A percentile compares a stretch with the other conserved stretches of the same genome.
Conservation (phyloP, 64 coral and sea anemone genomes). For the Stichodactyla mertensii region DNA sequence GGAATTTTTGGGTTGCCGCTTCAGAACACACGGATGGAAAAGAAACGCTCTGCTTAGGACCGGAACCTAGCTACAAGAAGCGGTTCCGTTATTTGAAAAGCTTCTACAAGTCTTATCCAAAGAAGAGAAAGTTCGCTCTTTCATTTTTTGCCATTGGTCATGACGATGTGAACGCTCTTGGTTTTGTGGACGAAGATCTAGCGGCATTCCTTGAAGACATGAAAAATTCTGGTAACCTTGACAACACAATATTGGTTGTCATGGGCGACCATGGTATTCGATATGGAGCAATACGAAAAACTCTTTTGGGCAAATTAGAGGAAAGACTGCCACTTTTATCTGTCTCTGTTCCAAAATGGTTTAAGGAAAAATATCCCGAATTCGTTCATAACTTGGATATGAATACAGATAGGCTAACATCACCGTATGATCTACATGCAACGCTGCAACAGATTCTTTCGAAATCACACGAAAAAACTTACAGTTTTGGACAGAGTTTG, state of each 20-base stretch:
- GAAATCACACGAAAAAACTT: conserved; percentile 10
- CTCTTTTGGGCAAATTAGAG: conserved; percentile 69
- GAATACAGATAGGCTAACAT: conserved; percentile 48
- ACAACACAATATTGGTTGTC: conserved; percentile 58
- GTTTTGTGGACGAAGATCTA: conserved; percentile 42
- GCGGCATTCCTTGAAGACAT: conserved; percentile 33
- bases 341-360: conserved; percentile 54
- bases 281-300: conserved; percentile 62
- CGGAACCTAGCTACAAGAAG: conserved; percentile 27
- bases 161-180: conserved; percentile 60
- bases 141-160: conserved; percentile 43
- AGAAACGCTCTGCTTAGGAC: conserved; percentile 26
- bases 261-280: conserved; percentile 74
- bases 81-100: conserved; percentile 41
- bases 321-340: conserved; percentile 59
- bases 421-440: conserved; percentile 54
- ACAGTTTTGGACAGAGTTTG: conserved; percentile 47
- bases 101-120: conserved; percentile 41
- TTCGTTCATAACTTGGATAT: conserved; percentile 21
- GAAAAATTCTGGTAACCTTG: conserved; percentile 27
- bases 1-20: conserved; percentile 40
- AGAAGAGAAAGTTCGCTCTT: conserved; percentile 46
- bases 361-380: conserved; percentile 40
- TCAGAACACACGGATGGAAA: neutral
- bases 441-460: conserved; percentile 52